Evolutionary conservation across 2,113 vertebrate species (phyloP).

Genomic region (Toxotes jaculatrix): DNA sequence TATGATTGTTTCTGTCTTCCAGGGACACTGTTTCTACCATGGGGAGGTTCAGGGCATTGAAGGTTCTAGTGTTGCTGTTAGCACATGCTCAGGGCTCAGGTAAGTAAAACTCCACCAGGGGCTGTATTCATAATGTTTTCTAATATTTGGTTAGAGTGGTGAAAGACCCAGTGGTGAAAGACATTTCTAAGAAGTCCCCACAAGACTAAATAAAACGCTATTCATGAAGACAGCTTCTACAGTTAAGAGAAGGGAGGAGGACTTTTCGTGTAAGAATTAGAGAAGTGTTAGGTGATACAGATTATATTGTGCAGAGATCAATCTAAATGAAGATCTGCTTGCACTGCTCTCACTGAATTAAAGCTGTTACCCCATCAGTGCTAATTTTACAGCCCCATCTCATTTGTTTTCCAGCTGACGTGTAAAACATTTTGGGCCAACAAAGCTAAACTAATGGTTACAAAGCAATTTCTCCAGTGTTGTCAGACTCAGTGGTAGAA

Average conservation of each 20-base stretch:
- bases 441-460: conserved; percentile 2
- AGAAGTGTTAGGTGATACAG: neutral
- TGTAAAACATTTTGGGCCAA: neutral
- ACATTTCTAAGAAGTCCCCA: conserved; percentile 9
- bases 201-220: neutral
- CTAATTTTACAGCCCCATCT: conserved; percentile 7
- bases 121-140: neutral
- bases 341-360: neutral
- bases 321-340: neutral
- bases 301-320: conserved; percentile 2
- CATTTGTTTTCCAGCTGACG: conserved; percentile 16
- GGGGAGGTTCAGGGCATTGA: conserved; percentile 86
- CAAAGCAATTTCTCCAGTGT: neutral
- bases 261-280: neutral
- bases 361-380: conserved; percentile 2
- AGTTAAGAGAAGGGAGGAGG: neutral
- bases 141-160: conserved; percentile 11
- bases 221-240: neutral
- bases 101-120: conserved; percentile 72
- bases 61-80: conserved; percentile 89
- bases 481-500: neutral
- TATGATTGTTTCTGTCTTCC: conserved; percentile 64
- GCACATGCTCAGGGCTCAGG: conserved; percentile 92
- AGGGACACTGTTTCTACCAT: conserved; percentile 96
- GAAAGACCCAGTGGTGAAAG: neutral